Evolutionary conservation across 2,888 invertebrate genomes (phyloP), one percentile per base, ranked within the genome.

Genomic region (Papilio gigon): DNA sequence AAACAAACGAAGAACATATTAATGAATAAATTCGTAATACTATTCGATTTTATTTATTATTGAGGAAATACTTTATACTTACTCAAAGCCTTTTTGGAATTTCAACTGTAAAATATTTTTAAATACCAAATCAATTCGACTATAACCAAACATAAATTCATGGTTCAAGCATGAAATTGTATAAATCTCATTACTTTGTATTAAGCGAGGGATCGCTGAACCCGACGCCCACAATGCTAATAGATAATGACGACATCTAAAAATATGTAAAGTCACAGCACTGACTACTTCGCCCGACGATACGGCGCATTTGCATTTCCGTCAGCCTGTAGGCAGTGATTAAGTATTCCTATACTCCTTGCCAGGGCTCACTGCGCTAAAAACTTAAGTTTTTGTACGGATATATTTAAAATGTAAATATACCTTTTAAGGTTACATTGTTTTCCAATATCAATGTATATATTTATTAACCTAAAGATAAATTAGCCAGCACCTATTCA

Each of bases 231-330:
- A 53, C 61, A 61, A 33, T 40, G 17, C 50, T 53, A 61, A 37
- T 67, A 62, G 33, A 67, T 67, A 67, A 61, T 61, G 62, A 56
- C 56, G 56, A 68, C 60, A 66, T 66, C 58, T 65, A 44, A 63
- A 60, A 68, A 63, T 63, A 68, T 62, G 56, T 62, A 44, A 62
- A 62, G 62, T 63, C 25, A 44, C 56, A 67, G 42, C 56, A 44
- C 60, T 42, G 17, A 62, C 42, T 33, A 50, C 62, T 62, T 67
- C 35, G 62, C 63, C 42, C 42, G 25, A 63, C 67, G 58, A 63
- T 58, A 63, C 63, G 68, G 58, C 56, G 44, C 63, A 68, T 68
- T 64, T 68, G 68, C 68, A 64, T 68, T 68, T 68, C 64, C 68
- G 68, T 64, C 53, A 56, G 68, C 33, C 40, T 27, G 63, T 59